These are phyloP conservation scores for Atrina japonica DNA, from an alignment of 2,888 invertebrate genomes.

Conservation along the genomic window DNA sequence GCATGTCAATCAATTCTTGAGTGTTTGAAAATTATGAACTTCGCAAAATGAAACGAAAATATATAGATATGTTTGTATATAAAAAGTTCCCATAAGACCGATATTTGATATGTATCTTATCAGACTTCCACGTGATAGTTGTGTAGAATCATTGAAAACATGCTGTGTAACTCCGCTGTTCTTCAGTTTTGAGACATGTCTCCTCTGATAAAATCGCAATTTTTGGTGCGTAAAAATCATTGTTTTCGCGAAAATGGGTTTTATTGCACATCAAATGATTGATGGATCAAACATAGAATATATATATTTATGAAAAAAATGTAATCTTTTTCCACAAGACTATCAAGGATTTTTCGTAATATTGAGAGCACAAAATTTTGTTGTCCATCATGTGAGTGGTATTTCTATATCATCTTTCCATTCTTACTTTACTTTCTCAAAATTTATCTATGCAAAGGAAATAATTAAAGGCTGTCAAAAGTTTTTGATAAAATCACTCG, in stretches of 20 bases:
- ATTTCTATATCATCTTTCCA: background rate
- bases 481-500: conserved; percentile 19
- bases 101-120: conserved; percentile 29
- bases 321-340: background rate
- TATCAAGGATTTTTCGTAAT: background rate
- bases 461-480: conserved; percentile 26
- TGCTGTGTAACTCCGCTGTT: conserved; percentile 29
- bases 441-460: conserved; percentile 6
- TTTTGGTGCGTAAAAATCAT: conserved; percentile 21
- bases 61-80: background rate
- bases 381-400: background rate
- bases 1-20: too few species aligned
- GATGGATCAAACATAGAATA: background rate
- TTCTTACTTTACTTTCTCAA: background rate
- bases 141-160: conserved; percentile 25
- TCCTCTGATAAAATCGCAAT: conserved; percentile 27
- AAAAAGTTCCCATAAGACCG: conserved; percentile 2
- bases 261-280: conserved; percentile 23
- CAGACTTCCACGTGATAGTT: conserved; percentile 25
- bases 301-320: background rate
- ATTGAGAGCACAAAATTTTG: background rate
- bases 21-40: too few species aligned
- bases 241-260: conserved; percentile 10
- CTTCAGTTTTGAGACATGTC: conserved; percentile 3
- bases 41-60: background rate